These are phyloP conservation scores for Jordanella pulchra DNA, from an alignment of 2,797 vertebrate species.

Conservation along the genomic window DNA sequence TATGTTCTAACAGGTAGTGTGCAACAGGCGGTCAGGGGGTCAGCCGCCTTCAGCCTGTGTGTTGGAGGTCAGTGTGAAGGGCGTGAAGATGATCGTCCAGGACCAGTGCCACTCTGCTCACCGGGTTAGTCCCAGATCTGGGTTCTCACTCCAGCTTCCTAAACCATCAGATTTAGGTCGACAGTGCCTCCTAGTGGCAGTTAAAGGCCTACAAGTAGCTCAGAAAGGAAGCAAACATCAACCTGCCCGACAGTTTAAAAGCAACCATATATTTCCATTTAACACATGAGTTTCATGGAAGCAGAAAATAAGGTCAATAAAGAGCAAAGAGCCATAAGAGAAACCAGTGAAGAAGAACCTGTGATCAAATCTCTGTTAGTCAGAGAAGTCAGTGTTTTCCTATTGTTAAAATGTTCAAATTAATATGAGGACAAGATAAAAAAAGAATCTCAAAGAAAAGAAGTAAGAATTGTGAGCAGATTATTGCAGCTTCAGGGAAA, in stretches of 20 bases:
- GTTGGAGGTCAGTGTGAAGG: constrained; percentile 90
- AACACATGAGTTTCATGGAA: not conserved
- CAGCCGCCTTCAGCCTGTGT: constrained; percentile 89
- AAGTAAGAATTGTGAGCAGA: too few relatives aligned
- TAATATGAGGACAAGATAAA: not conserved
- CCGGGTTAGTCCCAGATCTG: constrained; percentile 68
- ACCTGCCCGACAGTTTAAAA: not conserved
- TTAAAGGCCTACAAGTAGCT: not conserved
- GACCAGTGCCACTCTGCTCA: constrained; percentile 85
- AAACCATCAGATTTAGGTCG: not conserved
- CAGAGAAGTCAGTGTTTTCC: too few relatives aligned
- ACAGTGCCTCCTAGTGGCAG: not conserved
- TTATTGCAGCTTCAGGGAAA: too few relatives aligned
- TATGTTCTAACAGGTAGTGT: constrained; percentile 85
- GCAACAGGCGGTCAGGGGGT: constrained; percentile 85
- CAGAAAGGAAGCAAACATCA: not conserved
- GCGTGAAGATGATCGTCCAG: constrained; percentile 88
- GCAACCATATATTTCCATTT: not conserved
- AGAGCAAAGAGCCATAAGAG: not conserved
- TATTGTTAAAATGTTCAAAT: constrained; percentile 91
- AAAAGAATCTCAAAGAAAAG: not conserved
- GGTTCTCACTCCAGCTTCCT: not conserved
- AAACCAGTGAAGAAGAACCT: not conserved
- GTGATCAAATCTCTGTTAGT: constrained; percentile 82
- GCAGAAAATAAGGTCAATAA: not conserved